Evolutionary conservation across 2,113 vertebrate species (phyloP).

Genomic region (Epinephelus fuscoguttatus): DNA sequence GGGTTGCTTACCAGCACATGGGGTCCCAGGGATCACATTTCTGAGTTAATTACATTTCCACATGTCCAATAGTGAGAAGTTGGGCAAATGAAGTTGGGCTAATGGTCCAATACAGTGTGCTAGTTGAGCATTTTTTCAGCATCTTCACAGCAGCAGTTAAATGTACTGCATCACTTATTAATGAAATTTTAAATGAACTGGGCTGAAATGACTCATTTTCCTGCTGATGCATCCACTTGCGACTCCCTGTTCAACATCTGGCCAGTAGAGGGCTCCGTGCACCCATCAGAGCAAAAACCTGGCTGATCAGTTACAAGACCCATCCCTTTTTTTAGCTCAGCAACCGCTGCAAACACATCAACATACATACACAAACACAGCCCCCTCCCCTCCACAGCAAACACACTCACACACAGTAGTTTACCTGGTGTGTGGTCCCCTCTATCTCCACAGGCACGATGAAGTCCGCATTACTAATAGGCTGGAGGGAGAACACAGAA

Average conservation of each 20-base stretch:
- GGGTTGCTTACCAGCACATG: slow-evolving; percentile 17
- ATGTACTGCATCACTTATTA: slow-evolving; percentile 11
- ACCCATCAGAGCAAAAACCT: slow-evolving; percentile 22
- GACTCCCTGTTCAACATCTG: slow-evolving; percentile 43
- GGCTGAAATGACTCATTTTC: slow-evolving; percentile 34
- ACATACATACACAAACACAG: slow-evolving; percentile 42
- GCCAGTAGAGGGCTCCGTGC: slow-evolving; percentile 72
- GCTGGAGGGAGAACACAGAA: slow-evolving; percentile 82
- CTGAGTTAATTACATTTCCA: slow-evolving; percentile 58
- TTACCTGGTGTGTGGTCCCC: slow-evolving; percentile 95
- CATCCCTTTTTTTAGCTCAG: slow-evolving; percentile 72
- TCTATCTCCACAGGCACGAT: slow-evolving; percentile 95
- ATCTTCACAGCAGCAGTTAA: background rate
- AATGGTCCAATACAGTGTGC: background rate
- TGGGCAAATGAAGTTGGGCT: slow-evolving; percentile 11
- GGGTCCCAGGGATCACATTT: slow-evolving; percentile 60
- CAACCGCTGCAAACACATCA: slow-evolving; percentile 59
- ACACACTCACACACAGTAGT: slow-evolving; percentile 30
- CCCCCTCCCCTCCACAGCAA: background rate
- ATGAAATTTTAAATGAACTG: slow-evolving; percentile 11
- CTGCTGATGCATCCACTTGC: slow-evolving; percentile 25
- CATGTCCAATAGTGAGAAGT: slow-evolving; percentile 18
- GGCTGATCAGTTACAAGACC: slow-evolving; percentile 59
- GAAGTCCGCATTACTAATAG: slow-evolving; percentile 95
- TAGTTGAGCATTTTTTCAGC: background rate